Evolutionary conservation across 2,797 vertebrate genomes (phyloP).

Genomic region (Florisuga fusca): DNA sequence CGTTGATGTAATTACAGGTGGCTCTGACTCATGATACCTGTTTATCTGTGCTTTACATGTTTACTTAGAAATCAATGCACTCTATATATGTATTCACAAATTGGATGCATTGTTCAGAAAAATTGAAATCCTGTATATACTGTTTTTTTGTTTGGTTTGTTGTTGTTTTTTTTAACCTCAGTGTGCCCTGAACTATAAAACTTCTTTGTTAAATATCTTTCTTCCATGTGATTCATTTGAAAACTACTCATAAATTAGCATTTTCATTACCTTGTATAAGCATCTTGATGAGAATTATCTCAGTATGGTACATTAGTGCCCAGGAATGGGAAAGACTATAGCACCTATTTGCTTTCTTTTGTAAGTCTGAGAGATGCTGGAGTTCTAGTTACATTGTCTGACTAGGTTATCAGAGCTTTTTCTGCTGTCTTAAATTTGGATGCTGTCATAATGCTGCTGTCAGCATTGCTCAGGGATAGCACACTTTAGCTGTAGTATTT

Average conservation of each 20-base stretch:
- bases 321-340: not conserved
- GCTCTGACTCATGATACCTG: not conserved
- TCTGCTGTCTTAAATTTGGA: not conserved
- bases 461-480: not conserved
- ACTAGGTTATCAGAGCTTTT: fast-evolving
- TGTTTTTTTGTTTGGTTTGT: not conserved
- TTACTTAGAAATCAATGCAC: not conserved
- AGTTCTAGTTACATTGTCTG: not conserved
- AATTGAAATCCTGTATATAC: not conserved
- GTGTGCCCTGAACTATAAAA: not conserved
- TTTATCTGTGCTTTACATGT: not conserved
- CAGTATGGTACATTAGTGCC: not conserved
- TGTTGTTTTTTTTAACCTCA: not conserved
- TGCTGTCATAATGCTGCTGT: not conserved
- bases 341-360: not conserved
- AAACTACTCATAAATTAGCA: not conserved
- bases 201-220: not conserved
- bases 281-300: not conserved
- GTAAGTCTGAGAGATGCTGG: not conserved
- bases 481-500: not conserved
- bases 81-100: not conserved
- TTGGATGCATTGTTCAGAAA: not conserved
- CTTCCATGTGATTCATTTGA: not conserved
- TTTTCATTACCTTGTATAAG: not conserved
- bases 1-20: not conserved